Conservation (phyloP, 2,888 invertebrate genomes). For the Stenodema calcarata region DNA sequence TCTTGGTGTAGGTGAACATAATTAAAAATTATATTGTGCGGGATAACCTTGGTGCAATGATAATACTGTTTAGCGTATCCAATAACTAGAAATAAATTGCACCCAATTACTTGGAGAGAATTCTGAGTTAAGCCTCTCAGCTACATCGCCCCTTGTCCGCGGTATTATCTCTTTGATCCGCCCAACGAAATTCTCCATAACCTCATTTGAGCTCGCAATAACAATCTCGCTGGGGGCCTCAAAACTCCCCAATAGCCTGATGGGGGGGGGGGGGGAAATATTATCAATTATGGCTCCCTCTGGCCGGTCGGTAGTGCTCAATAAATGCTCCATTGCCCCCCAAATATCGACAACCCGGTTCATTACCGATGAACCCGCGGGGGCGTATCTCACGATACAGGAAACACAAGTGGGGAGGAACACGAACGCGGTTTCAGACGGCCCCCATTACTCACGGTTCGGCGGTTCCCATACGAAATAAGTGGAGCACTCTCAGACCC, state of each 20-base stretch:
- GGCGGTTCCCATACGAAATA: too few relatives aligned
- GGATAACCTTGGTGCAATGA: too few relatives aligned
- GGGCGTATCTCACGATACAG: too few relatives aligned
- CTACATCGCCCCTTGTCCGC: not conserved
- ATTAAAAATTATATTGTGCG: too few relatives aligned
- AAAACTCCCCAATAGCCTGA: not conserved
- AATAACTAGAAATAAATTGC: too few relatives aligned
- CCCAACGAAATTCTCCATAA: not conserved
- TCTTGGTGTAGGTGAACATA: too few relatives aligned
- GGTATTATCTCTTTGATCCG: not conserved
- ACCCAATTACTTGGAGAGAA: not conserved
- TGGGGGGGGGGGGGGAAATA: not conserved
- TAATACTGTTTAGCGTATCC: too few relatives aligned
- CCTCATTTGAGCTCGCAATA: not conserved
- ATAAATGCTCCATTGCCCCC: not conserved
- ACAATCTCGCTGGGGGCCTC: not conserved
- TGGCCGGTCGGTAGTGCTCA: not conserved
- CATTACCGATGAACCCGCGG: not conserved
- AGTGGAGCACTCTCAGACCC: too few relatives aligned
- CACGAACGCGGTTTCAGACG: too few relatives aligned
- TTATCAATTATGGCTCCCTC: not conserved
- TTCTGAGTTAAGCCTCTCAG: not conserved
- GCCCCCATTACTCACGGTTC: too few relatives aligned
- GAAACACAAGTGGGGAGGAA: too few relatives aligned
- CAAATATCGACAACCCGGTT: not conserved